These are phyloP conservation scores for Pituophis catenifer DNA, from an alignment of 2,113 vertebrate genomes.

Conservation along the genomic window DNA sequence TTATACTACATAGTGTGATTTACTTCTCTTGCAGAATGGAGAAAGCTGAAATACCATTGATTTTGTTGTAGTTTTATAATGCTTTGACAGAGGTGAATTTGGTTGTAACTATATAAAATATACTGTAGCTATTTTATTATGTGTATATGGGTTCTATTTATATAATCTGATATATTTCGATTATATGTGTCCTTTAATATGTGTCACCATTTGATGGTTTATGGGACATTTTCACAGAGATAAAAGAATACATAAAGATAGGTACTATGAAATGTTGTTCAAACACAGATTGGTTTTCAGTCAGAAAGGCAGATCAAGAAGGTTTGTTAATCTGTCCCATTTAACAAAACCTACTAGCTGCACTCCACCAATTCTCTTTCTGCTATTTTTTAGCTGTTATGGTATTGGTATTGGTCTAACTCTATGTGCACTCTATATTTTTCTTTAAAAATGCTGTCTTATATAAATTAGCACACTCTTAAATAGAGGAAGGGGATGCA, in stretches of 20 bases:
- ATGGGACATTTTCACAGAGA: neutral
- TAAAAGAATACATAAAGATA: neutral
- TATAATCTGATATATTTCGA: neutral
- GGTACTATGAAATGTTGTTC: neutral
- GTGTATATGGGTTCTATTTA: slow-evolving; percentile 11
- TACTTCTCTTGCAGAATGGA: slow-evolving; percentile 30
- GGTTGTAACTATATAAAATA: neutral
- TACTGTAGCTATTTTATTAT: neutral
- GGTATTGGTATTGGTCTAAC: neutral
- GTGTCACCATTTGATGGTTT: neutral
- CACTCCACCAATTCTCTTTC: neutral
- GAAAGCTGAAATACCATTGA: slow-evolving; percentile 14
- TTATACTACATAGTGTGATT: slow-evolving; percentile 22
- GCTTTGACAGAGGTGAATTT: slow-evolving; percentile 31
- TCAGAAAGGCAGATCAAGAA: neutral
- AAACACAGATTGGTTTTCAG: neutral
- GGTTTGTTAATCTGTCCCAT: neutral
- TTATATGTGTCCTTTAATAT: slow-evolving; percentile 3
- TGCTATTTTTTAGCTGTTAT: neutral
- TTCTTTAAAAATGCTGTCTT: neutral
- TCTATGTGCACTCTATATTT: neutral
- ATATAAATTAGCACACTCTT: neutral
- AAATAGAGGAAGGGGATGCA: accelerated
- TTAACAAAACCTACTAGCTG: neutral
- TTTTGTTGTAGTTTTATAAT: neutral